Evolutionary conservation across 2,888 invertebrate genomes (phyloP).

Genomic region (Allolobophora icterica): DNA sequence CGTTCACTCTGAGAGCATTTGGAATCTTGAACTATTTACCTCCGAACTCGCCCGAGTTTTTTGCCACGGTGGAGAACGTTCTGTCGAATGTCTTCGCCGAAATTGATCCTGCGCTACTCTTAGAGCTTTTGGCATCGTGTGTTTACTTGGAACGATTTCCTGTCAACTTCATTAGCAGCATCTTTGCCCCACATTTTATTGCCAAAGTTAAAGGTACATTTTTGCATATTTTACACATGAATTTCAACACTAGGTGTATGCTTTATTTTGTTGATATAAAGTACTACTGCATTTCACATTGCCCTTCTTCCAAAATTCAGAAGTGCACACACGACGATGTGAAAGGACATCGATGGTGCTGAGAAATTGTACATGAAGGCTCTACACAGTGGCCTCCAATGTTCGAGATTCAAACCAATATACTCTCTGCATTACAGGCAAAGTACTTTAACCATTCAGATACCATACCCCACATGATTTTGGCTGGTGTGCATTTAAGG

Average conservation of each 20-base stretch:
- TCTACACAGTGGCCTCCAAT: too few species aligned
- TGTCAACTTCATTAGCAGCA: constrained; percentile 70
- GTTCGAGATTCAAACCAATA: too few species aligned
- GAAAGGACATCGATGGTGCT: too few species aligned
- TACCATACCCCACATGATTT: too few species aligned
- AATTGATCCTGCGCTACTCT: constrained; percentile 68
- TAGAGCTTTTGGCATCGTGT: constrained; percentile 72
- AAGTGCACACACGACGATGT: too few species aligned
- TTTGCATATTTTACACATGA: neutral
- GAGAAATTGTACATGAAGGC: too few species aligned
- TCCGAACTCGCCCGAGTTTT: constrained; percentile 69
- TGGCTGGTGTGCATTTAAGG: too few species aligned
- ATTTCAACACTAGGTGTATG: neutral
- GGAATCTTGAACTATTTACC: constrained; percentile 73
- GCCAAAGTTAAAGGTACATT: constrained; percentile 68
- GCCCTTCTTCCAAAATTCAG: too few species aligned
- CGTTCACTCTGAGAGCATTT: constrained; percentile 71
- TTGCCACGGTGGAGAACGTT: constrained; percentile 70
- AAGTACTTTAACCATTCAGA: too few species aligned
- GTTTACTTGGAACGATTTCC: constrained; percentile 74
- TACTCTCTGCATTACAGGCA: too few species aligned
- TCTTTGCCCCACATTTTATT: constrained; percentile 73
- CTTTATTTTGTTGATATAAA: neutral
- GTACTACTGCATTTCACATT: too few species aligned
- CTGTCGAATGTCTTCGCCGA: constrained; percentile 71